Conservation (phyloP, 2,797 vertebrate genomes). For the Hoplostethus mediterraneus region DNA sequence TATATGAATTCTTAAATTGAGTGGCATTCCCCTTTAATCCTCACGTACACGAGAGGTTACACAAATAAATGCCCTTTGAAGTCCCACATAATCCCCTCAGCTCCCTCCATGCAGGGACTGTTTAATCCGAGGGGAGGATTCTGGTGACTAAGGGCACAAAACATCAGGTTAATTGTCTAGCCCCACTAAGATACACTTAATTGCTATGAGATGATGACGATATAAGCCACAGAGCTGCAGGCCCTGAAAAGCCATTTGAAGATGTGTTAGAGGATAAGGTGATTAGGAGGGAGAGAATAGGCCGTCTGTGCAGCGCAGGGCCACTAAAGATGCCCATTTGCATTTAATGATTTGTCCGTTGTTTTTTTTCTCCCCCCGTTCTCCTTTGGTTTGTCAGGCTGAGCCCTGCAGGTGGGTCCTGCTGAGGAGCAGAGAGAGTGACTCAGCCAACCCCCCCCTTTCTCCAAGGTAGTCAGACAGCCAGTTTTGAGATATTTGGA, state of each 20-base stretch:
- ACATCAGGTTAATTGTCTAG: slow-evolving; percentile 84
- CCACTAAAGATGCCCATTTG: slow-evolving; percentile 77
- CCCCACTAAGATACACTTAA: slow-evolving; percentile 83
- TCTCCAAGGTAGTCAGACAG: not conserved
- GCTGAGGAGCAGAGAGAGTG: slow-evolving; percentile 18
- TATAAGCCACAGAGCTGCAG: slow-evolving; percentile 63
- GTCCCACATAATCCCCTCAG: slow-evolving; percentile 73
- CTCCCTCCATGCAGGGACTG: slow-evolving; percentile 63
- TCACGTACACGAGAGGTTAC: slow-evolving; percentile 64
- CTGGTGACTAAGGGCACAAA: slow-evolving; percentile 72
- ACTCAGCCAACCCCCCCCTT: not conserved
- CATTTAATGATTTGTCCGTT: slow-evolving; percentile 77
- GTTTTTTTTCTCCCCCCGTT: slow-evolving; percentile 45
- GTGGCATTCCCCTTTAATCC: slow-evolving; percentile 63
- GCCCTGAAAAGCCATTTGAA: slow-evolving; percentile 76
- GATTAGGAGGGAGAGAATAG: slow-evolving; percentile 74
- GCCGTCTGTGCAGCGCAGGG: slow-evolving; percentile 75
- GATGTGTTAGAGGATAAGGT: slow-evolving; percentile 80
- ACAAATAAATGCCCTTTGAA: slow-evolving; percentile 80
- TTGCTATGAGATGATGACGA: slow-evolving; percentile 82
- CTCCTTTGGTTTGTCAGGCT: slow-evolving; percentile 68
- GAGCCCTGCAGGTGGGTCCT: slow-evolving; percentile 62
- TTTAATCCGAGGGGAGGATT: slow-evolving; percentile 78
- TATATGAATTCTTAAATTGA: slow-evolving; percentile 59
- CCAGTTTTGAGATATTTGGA: not conserved